These are phyloP conservation scores for Scarus forsteni DNA, from an alignment of 2,797 vertebrate species.

Conservation along the genomic window DNA sequence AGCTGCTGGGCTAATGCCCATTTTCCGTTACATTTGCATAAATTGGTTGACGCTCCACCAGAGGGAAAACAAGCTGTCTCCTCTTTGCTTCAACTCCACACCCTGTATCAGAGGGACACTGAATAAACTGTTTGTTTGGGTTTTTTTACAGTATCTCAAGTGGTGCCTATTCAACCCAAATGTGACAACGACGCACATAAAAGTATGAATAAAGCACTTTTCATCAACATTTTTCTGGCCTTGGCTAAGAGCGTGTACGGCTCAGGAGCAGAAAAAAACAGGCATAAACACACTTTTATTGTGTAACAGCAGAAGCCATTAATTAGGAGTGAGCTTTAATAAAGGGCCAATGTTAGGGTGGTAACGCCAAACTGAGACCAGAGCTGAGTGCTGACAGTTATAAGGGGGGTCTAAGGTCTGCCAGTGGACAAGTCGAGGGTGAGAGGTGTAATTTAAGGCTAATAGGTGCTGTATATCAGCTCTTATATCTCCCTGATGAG, in stretches of 20 bases:
- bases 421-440: slow-evolving; percentile 24
- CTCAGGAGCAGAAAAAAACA: slow-evolving; percentile 44
- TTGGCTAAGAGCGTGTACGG: slow-evolving; percentile 44
- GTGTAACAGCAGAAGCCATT: slow-evolving; percentile 54
- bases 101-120: slow-evolving; percentile 34
- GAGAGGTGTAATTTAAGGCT: slow-evolving; percentile 75
- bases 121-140: slow-evolving; percentile 36
- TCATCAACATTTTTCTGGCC: slow-evolving; percentile 16
- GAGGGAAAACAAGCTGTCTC: slow-evolving; percentile 57
- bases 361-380: slow-evolving; percentile 53
- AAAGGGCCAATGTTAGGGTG: slow-evolving; percentile 68
- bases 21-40: slow-evolving; percentile 74
- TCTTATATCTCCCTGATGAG: slow-evolving; percentile 77
- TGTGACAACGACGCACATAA: slow-evolving; percentile 29
- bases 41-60: slow-evolving; percentile 62
- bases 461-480: slow-evolving; percentile 67
- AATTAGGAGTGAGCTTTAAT: slow-evolving; percentile 62
- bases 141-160: slow-evolving; percentile 40
- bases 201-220: neutral
- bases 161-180: slow-evolving; percentile 32
- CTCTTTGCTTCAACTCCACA: slow-evolving; percentile 61
- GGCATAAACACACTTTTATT: slow-evolving; percentile 54
- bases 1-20: slow-evolving; percentile 30
- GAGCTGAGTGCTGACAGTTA: slow-evolving; percentile 70
- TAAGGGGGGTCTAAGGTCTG: slow-evolving; percentile 57